phyloP scores from a whole-genome alignment of 1,140 invertebrate genomes.

The Drosophila lacertosa region DNA sequence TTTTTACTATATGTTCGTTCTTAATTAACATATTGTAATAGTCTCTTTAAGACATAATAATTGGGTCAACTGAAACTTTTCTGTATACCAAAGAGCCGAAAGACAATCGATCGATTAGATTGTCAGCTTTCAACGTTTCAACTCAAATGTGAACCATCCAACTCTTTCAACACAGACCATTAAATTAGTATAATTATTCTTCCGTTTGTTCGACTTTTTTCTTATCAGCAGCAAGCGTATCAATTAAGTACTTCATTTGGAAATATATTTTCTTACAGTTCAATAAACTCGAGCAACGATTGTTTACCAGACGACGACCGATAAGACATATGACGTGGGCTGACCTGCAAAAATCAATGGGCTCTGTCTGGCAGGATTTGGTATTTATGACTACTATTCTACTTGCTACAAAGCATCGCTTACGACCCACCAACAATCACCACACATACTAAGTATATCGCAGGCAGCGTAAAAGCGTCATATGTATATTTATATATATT shows the following conservation, averaged over 20 bases:
- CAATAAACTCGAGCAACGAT: slow-evolving; percentile 21
- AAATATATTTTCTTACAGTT: slow-evolving; percentile 29
- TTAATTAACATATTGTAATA: no score
- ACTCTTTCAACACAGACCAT: neutral
- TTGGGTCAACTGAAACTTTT: no score
- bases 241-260: slow-evolving; percentile 7
- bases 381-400: slow-evolving; percentile 81
- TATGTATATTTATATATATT: slow-evolving; percentile 29
- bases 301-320: neutral
- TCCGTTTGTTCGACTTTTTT: neutral
- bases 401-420: slow-evolving; percentile 75
- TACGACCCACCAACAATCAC: slow-evolving; percentile 64
- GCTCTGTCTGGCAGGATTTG: slow-evolving; percentile 65
- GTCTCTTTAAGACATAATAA: no score
- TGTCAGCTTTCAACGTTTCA: neutral
- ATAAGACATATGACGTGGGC: slow-evolving; percentile 1
- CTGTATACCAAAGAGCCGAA: no score
- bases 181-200: neutral
- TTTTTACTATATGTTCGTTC: no score
- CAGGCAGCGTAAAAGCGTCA: slow-evolving; percentile 63
- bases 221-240: slow-evolving; percentile 15
- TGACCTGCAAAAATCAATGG: slow-evolving; percentile 8
- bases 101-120: no score
- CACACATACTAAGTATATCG: slow-evolving; percentile 79
- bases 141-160: neutral